Conservation (phyloP, 2,797 vertebrate species). For the Sebastes nivosus region DNA sequence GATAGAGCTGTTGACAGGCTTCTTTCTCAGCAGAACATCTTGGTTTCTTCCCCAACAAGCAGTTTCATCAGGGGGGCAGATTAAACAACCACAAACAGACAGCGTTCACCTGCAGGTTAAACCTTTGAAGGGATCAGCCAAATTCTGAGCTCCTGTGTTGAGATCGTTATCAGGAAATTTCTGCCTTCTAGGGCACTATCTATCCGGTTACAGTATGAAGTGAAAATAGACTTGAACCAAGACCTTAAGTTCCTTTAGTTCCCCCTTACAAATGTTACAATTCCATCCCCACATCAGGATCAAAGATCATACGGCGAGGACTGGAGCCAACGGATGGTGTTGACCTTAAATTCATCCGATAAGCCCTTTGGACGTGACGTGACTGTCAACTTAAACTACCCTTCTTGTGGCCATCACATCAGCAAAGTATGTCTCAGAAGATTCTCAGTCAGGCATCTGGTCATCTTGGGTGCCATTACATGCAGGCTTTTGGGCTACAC, state of each 20-base stretch:
- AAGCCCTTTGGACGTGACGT: not conserved
- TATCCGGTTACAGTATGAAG: conserved; percentile 7
- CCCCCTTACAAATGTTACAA: conserved; percentile 5
- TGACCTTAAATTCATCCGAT: not conserved
- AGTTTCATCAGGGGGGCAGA: not conserved
- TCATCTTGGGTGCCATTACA: not conserved
- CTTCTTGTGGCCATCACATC: not conserved
- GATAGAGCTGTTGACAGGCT: not conserved
- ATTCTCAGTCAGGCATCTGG: not conserved
- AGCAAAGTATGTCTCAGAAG: not conserved
- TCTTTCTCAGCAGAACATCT: not conserved
- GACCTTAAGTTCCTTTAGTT: conserved; percentile 1
- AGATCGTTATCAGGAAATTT: conserved; percentile 30
- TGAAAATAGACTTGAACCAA: not conserved
- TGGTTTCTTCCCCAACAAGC: not conserved
- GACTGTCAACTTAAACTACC: not conserved
- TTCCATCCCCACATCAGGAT: conserved; percentile 7
- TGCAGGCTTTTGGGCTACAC: not conserved
- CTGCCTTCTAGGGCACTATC: conserved; percentile 1
- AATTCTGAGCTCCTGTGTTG: conserved; percentile 13
- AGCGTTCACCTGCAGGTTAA: conserved; percentile 27
- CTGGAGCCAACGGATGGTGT: not conserved
- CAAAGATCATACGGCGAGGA: not conserved
- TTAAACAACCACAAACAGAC: conserved; percentile 21
- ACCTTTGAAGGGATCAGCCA: conserved; percentile 28